Base-by-base conservation (phyloP, 2,888 invertebrate genomes). In the Lottia scabra region DNA sequence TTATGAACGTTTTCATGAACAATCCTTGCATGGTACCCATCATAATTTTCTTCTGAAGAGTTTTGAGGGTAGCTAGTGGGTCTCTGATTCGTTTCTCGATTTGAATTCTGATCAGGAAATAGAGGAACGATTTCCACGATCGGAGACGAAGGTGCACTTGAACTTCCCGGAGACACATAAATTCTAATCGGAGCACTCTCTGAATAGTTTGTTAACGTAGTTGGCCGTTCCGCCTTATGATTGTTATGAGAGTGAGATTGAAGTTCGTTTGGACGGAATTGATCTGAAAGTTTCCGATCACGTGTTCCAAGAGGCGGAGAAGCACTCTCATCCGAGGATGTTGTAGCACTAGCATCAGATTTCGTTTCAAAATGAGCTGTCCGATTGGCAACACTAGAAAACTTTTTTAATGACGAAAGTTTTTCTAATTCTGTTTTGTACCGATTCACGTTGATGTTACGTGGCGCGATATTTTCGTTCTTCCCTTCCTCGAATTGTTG, bases 351-450 rank as follows among this genome's bases (percentile, higher is more conserved):
- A 23, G 56, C 56, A 56, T 74, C 75, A 12, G 76, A 74, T 48
- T 81, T 83, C 65, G 69, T 68, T 75, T 90, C 89, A 82, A 88
- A 89, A 23, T 83, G 84, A 16, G 89, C 88, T 13, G 88, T 80
- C 10, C 89, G 79, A 23, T 81, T 75, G 8, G 87, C 84, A 19
- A 90, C 87, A 69, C 87, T 87, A 23, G 85, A 86, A 67, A 85
- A 85, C 66, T 85, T 87, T 74, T 81, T 84, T 75, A 77, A 94
- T 93, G 83, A 80, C 1, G 83, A 80, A n/a, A 85, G 80, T 77
- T 84, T 84, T 66, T 85, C 82, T 56, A 87, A 80, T 74, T 87
- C 86, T 19, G 83, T 80, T 79, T 82, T 84, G 68, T 81, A 83
- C n/a, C 84, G 75, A 68, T 80, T 81, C n/a, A 71, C 67, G 19